phyloP scores from a whole-genome alignment of 2,113 vertebrate species.

The Protomyctophum bolini region DNA sequence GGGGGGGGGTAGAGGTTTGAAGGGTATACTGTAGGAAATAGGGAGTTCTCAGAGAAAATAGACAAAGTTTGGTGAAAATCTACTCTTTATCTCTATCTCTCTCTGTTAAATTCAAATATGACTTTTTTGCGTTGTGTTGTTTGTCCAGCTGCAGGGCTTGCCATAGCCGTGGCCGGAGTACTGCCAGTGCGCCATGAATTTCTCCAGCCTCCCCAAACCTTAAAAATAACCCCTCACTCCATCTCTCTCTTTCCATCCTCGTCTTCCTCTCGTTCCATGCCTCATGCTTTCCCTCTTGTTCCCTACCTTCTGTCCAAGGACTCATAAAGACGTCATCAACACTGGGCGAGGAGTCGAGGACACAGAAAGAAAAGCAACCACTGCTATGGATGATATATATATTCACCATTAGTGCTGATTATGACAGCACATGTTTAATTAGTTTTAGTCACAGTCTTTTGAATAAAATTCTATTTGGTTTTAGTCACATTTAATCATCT shows the following conservation, averaged over 20 bases:
- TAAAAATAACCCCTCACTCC: conserved; percentile 33
- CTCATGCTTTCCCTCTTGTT: conserved; percentile 8
- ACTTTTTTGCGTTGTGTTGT: conserved; percentile 4
- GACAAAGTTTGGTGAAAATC: background rate
- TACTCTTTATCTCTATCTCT: background rate
- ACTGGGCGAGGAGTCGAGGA: conserved; percentile 40
- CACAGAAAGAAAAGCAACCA: conserved; percentile 32
- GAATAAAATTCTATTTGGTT: no score
- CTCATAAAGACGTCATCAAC: conserved; percentile 64
- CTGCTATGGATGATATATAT: conserved; percentile 41
- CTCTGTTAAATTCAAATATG: background rate
- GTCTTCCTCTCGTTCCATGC: conserved; percentile 3
- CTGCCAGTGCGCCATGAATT: conserved; percentile 35
- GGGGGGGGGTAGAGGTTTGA: background rate
- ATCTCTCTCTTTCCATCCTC: conserved; percentile 27
- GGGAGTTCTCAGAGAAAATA: background rate
- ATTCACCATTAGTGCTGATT: no score
- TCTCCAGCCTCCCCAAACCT: conserved; percentile 39
- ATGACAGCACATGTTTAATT: no score
- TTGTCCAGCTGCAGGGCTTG: conserved; percentile 28
- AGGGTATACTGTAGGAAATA: background rate
- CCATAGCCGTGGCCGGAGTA: conserved; percentile 18
- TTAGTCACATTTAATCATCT: no score
- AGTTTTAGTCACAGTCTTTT: no score
- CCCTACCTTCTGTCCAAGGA: conserved; percentile 29